Percentiles rank a stretch among this genome's conserved stretches.
These are phyloP conservation scores for Junonia oenone DNA, from an alignment of 2,888 invertebrate species.

Conservation along the genomic window DNA sequence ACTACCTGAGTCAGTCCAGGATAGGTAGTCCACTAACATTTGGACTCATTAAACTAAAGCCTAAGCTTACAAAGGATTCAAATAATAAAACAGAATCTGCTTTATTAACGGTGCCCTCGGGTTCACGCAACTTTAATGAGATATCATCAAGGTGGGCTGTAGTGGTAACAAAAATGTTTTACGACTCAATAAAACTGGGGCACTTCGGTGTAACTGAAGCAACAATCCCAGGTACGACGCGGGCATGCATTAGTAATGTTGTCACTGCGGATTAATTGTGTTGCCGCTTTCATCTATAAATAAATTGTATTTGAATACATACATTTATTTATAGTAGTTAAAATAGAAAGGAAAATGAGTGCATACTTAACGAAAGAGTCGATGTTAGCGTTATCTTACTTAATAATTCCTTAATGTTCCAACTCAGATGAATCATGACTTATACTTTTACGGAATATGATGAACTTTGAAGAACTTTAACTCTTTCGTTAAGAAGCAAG, in stretches of 20 bases:
- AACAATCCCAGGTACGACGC: slow-evolving; percentile 4
- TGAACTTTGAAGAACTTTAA: too few relatives aligned
- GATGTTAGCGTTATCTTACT: too few relatives aligned
- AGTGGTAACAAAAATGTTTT: slow-evolving; percentile 17
- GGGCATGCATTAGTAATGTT: slow-evolving; percentile 14
- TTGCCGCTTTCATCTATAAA: not conserved
- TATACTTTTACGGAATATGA: too few relatives aligned
- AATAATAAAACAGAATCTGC: not conserved
- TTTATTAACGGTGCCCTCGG: not conserved
- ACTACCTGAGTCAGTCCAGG: too few relatives aligned
- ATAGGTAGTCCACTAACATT: too few relatives aligned
- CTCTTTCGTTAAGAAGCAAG: too few relatives aligned
- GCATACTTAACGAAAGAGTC: too few relatives aligned
- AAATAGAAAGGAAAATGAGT: too few relatives aligned
- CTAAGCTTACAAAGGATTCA: not conserved
- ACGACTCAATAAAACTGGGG: slow-evolving; percentile 14
- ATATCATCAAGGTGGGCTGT: slow-evolving; percentile 7
- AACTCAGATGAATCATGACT: too few relatives aligned
- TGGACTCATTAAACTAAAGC: too few relatives aligned
- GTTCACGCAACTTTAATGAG: not conserved
- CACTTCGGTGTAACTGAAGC: slow-evolving; percentile 9
- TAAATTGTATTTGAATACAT: not conserved
- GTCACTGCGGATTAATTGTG: not conserved
- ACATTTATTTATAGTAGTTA: not conserved
- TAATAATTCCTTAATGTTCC: too few relatives aligned